Base-by-base conservation (phyloP, 1,140 invertebrate species). In the Melanaphis sacchari region DNA sequence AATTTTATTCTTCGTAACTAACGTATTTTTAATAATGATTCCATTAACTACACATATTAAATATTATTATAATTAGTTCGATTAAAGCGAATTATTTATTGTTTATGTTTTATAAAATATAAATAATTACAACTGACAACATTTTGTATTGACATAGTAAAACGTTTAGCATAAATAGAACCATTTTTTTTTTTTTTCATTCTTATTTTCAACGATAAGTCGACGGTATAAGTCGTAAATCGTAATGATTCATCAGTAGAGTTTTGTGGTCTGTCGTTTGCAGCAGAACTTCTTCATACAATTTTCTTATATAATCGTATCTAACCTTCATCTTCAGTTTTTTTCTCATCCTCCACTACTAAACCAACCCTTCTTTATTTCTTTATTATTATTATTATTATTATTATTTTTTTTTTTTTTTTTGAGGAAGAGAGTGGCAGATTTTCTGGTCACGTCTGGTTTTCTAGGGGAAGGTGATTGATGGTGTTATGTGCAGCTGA, bases 401-500 rank as follows among this genome's bases (percentile, higher is more conserved):
- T n/a, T n/a, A n/a, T n/a, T n/a, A n/a, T n/a, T 81, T 31, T 46
- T 36, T 46, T 52, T 21, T 88, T 40, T 84, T 93, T 82, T 49
- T 31, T 49, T 24, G 41, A 81, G 18, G 21, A 90, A 43, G 24
- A 40, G 43, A 91, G 49, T 90, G 93, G 84, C 43, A 90, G 76
- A 82, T 59, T 94, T 92, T 54, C 85, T 54, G 46, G 88, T 90
- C 54, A 88, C 76, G 66, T 85, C 40, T 59, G 52, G 41, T 93
- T 88, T 87, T 91, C 49, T 40, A 49, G 22, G 43, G 43, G 46
- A 36, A 36, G 40, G 76, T 94, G 91, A 91, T 87, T 84, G 81
- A 93, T 82, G 84, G 81, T 91, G 46, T 41, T 88, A 46, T 84
- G 81, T 94, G 46, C 41, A 88, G 82, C n/a, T 87, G 49, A 93